Evolutionary conservation across 1,140 invertebrate species (phyloP), one percentile per base, ranked within the genome.

Genomic region (Copidosoma floridanum): DNA sequence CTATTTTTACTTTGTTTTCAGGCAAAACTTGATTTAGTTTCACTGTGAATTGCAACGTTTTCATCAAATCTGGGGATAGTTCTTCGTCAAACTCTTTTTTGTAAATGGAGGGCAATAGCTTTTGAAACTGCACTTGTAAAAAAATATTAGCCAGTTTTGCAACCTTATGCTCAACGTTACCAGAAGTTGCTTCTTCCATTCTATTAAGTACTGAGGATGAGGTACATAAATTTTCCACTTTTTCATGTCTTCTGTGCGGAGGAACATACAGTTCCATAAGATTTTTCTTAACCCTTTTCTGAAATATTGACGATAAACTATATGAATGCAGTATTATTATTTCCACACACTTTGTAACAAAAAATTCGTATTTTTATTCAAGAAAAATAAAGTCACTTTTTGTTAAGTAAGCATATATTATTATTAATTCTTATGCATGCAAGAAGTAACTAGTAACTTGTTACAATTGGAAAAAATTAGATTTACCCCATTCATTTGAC

Each of bases 361-460:
- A n/a, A n/a, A n/a, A n/a, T n/a, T n/a, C n/a, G n/a, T n/a, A n/a
- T n/a, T n/a, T n/a, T n/a, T n/a, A n/a, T n/a, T n/a, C n/a, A 57
- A 61, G 32, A 55, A 52, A 54, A 66, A 66, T 48, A 46, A 63
- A 61, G 58, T 55, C 64, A 50, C 60, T 65, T 57, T 64, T 35
- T 57, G 44, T 58, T 56, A 37, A 21, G 52, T 48, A 32, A 54
- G 35, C 12, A 56, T 59, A 56, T 23, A 35, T 58, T 23, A 54
- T 29, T 11, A 40, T 40, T 51, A 51, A 23, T 26, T 14, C 32
- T 51, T 37, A 4, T 11, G 4, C 18, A 7, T 40, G 37, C 18
- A 40, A n/a, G 37, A 7, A 40, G 37, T 5, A 40, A 40, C 5
- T 4, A 40, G 4, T 40, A 40, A 40, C n/a, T n/a, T n/a, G n/a